Percentiles rank a stretch among this genome's conserved stretches.
Evolutionary conservation across 1,140 invertebrate species (phyloP).

Genomic region (Grapholita molesta): DNA sequence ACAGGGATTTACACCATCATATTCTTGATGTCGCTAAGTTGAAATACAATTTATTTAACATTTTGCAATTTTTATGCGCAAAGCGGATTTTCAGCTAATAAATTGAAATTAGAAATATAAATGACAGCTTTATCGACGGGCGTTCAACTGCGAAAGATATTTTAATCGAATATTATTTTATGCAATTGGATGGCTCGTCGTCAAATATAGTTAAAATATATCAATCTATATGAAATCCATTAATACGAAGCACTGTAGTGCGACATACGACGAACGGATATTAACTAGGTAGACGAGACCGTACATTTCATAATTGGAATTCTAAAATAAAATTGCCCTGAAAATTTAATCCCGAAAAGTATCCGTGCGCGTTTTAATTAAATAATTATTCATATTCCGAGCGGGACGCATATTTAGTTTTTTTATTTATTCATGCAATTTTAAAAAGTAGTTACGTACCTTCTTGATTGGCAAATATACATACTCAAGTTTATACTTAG

Average conservation of each 20-base stretch:
- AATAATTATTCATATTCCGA: not conserved
- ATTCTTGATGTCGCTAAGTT: too few species aligned
- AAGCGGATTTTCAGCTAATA: too few species aligned
- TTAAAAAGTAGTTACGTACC: not conserved
- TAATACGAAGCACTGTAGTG: not conserved
- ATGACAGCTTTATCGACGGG: not conserved
- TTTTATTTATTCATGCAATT: not conserved
- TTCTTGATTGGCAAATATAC: not conserved
- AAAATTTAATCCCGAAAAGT: not conserved
- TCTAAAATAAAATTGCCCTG: not conserved
- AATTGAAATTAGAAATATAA: conserved; percentile 22
- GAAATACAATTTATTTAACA: too few species aligned
- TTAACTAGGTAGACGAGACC: not conserved
- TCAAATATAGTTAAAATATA: too few species aligned
- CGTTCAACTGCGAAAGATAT: too few species aligned
- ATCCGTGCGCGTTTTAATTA: not conserved
- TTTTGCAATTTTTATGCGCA: too few species aligned
- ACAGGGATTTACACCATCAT: too few species aligned
- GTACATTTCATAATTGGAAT: not conserved
- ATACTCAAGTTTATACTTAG: not conserved
- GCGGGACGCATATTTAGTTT: not conserved
- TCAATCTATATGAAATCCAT: too few species aligned
- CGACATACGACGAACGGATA: not conserved
- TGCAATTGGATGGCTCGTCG: not conserved
- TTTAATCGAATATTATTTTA: not conserved